A percentile compares a stretch with the other conserved stretches of the same genome.
phyloP scores from a whole-genome alignment of 2,888 invertebrate species.

The Ormyrus pomaceus region DNA sequence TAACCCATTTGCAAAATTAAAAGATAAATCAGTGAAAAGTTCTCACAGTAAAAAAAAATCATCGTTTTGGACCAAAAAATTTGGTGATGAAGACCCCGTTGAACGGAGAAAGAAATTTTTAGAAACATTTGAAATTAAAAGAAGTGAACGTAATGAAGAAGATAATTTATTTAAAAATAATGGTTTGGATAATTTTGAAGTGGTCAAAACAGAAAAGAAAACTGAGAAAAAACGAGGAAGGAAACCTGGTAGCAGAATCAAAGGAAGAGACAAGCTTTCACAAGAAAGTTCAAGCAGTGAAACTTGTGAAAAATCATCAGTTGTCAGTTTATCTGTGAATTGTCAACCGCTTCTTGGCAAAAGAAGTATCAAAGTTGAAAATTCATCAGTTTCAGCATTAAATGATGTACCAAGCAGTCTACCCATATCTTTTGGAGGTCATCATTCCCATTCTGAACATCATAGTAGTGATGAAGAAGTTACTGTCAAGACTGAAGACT shows the following conservation, averaged over 20 bases:
- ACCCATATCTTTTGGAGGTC: conserved; percentile 35
- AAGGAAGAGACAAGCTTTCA: background rate
- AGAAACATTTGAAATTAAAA: conserved; percentile 26
- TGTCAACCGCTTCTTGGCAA: conserved; percentile 12
- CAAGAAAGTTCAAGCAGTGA: background rate
- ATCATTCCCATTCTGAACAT: background rate
- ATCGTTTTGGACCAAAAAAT: conserved; percentile 17
- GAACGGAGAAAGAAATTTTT: conserved; percentile 25
- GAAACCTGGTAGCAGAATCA: conserved; percentile 9
- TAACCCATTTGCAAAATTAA: conserved; percentile 29
- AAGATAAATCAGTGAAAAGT: conserved; percentile 1
- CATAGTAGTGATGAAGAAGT: background rate
- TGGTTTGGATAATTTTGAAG: background rate
- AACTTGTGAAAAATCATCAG: conserved; percentile 1
- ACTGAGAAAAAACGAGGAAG: background rate
- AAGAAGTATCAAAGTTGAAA: background rate
- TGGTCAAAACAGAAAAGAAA: background rate
- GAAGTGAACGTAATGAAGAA: background rate
- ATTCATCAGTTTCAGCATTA: background rate
- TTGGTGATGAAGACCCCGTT: conserved; percentile 6
- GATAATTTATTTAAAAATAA: background rate
- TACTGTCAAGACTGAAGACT: background rate
- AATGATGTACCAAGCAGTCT: background rate
- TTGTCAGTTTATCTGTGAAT: conserved; percentile 49
- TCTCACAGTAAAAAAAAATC: background rate